Evolutionary conservation across 2,888 invertebrate species (phyloP).

Genomic region (Sesia apiformis): DNA sequence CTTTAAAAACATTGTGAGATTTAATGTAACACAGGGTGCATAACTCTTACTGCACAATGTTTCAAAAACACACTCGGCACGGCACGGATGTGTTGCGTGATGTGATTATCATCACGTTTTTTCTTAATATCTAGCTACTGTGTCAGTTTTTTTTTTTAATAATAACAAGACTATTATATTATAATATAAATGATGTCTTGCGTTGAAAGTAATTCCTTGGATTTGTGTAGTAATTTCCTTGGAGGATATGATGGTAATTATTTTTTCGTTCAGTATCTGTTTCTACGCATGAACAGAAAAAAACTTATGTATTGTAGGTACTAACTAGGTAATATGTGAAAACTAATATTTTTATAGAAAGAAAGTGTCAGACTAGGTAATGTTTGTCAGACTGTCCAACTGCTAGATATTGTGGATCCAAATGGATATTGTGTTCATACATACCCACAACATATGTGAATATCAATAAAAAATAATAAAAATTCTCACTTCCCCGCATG

Average conservation of each 20-base stretch:
- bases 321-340: no score
- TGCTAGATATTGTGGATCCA: no score
- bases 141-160: neutral
- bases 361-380: no score
- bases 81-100: constrained; percentile 5
- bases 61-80: neutral
- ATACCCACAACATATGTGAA: no score
- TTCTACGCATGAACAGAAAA: neutral
- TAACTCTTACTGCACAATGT: neutral
- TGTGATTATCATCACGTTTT: constrained; percentile 8
- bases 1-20: no score
- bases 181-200: neutral
- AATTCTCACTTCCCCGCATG: no score
- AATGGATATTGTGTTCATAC: no score
- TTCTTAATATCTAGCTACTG: constrained; percentile 6
- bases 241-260: constrained; percentile 12
- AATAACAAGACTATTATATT: neutral
- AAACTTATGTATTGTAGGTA: no score
- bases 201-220: constrained; percentile 5
- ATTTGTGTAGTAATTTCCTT: constrained; percentile 10
- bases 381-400: no score
- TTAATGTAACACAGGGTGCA: neutral
- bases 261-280: constrained; percentile 2
- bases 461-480: no score
- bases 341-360: no score